Evolutionary conservation across 2,888 invertebrate species (phyloP).

Genomic region (Hofmannophila pseudospretella): DNA sequence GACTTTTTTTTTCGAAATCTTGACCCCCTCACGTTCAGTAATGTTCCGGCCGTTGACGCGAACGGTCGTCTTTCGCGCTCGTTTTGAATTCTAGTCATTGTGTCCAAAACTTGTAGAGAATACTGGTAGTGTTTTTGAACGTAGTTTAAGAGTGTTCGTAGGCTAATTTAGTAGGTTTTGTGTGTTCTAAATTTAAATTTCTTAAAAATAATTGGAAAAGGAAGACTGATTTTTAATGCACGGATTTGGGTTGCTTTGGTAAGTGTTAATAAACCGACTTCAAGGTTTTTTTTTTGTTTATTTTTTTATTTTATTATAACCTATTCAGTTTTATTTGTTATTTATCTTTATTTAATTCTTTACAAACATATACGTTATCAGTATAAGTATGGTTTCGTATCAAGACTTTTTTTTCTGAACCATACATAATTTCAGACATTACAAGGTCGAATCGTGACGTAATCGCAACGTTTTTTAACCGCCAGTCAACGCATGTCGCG

Average conservation of each 20-base stretch:
- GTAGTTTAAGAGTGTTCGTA: conserved; percentile 23
- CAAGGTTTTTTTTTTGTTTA: conserved; percentile 3
- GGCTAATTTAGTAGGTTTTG: conserved; percentile 32
- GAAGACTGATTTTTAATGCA: conserved; percentile 48
- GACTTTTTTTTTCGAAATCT: conserved; percentile 65
- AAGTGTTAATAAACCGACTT: conserved; percentile 30
- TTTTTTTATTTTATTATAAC: too few species aligned
- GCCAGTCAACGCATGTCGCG: conserved; percentile 17
- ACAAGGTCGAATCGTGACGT: conserved; percentile 10
- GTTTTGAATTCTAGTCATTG: conserved; percentile 71
- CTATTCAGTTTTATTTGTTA: too few species aligned
- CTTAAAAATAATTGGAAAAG: conserved; percentile 15
- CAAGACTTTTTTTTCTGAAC: conserved; percentile 7
- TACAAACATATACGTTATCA: too few species aligned
- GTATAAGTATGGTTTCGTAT: too few species aligned
- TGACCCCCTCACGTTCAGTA: conserved; percentile 63
- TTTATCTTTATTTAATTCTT: too few species aligned
- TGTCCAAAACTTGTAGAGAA: conserved; percentile 64
- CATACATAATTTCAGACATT: neutral
- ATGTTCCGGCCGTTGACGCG: conserved; percentile 67
- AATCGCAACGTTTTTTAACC: conserved; percentile 8
- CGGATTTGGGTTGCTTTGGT: conserved; percentile 75
- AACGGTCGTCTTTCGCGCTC: conserved; percentile 59
- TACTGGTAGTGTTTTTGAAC: conserved; percentile 27
- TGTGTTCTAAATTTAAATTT: conserved; percentile 18